phyloP scores from a whole-genome alignment of 2,113 vertebrate genomes.

The Hyla sarda region DNA sequence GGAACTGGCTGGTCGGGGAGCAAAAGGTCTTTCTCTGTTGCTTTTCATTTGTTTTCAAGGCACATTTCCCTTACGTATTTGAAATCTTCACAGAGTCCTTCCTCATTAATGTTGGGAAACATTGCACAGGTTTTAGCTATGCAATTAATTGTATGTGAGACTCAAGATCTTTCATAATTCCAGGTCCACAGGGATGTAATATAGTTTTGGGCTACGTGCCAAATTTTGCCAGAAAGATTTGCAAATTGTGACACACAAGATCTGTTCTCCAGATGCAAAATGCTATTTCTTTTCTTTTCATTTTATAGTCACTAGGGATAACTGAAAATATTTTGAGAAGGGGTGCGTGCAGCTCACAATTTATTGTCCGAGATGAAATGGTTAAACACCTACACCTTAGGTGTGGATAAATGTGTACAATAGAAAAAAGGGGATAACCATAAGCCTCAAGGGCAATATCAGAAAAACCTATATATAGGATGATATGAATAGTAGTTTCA shows the following conservation, averaged over 20 bases:
- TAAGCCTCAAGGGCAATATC: too few species aligned
- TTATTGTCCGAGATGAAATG: too few species aligned
- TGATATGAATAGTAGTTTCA: too few species aligned
- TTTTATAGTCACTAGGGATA: background rate
- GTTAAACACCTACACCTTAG: too few species aligned
- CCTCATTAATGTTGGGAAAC: conserved; percentile 28
- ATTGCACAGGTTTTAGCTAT: background rate
- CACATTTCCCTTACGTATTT: conserved; percentile 10
- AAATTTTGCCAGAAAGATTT: background rate
- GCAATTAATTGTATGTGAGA: background rate
- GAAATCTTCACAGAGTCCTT: conserved; percentile 1
- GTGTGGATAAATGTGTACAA: too few species aligned
- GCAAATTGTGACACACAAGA: background rate
- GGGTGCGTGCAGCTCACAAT: too few species aligned
- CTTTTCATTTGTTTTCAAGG: conserved; percentile 48
- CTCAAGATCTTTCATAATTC: conserved; percentile 1
- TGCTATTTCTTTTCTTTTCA: background rate
- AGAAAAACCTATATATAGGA: too few species aligned
- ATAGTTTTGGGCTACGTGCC: background rate
- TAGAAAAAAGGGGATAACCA: too few species aligned
- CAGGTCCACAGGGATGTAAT: background rate
- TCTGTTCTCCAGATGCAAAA: background rate
- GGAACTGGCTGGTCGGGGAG: conserved; percentile 26
- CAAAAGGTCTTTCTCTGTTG: conserved; percentile 41
- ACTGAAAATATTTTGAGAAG: too few species aligned